These are phyloP conservation scores for Pithys albifrons DNA, from an alignment of 2,113 vertebrate genomes.

Conservation along the genomic window DNA sequence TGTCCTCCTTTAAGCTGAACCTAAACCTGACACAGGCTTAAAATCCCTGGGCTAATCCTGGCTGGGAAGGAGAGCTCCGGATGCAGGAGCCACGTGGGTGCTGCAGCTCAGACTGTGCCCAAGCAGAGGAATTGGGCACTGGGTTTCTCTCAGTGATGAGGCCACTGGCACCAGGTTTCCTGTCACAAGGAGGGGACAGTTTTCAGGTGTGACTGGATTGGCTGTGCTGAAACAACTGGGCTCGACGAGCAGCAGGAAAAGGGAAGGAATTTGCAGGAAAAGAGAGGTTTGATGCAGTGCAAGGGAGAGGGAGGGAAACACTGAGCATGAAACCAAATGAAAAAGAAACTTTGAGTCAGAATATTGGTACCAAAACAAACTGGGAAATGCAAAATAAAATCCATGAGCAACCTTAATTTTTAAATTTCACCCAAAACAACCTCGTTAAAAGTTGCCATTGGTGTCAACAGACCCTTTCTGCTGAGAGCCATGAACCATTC, in stretches of 20 bases:
- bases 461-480: neutral
- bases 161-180: neutral
- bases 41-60: neutral
- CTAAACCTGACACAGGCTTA: neutral
- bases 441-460: neutral
- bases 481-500: neutral
- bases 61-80: neutral
- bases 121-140: rapidly evolving
- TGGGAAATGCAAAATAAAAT: neutral
- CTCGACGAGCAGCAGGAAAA: neutral
- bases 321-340: neutral
- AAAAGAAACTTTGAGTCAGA: neutral
- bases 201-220: neutral
- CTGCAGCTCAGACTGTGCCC: neutral
- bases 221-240: neutral
- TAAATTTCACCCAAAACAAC: neutral
- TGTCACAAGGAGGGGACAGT: neutral
- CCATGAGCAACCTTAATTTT: neutral
- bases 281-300: rapidly evolving
- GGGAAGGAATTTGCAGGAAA: neutral
- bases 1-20: neutral
- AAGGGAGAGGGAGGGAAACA: neutral
- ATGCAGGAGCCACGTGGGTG: neutral
- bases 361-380: neutral
- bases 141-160: neutral